phyloP scores from a whole-genome alignment of 2,797 vertebrate genomes.

The Cichlasoma orientale region DNA sequence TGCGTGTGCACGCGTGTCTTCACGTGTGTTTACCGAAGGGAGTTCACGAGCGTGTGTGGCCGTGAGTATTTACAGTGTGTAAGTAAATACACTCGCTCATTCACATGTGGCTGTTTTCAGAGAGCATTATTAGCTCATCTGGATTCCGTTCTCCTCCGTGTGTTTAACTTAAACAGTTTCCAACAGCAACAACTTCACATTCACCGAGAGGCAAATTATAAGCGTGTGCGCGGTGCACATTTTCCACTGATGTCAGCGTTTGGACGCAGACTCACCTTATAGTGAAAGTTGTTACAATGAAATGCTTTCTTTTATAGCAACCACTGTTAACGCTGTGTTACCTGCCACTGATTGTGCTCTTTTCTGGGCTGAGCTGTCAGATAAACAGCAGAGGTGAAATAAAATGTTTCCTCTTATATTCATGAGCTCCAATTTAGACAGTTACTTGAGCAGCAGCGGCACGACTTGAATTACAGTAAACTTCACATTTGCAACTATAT shows the following conservation, averaged over 20 bases:
- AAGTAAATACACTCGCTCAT: not conserved
- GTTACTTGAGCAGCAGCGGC: constrained; percentile 45
- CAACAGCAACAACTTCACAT: constrained; percentile 57
- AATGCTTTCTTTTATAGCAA: constrained; percentile 29
- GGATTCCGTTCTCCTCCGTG: constrained; percentile 30
- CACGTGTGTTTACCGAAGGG: not conserved
- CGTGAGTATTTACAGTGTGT: not conserved
- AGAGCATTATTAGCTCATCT: constrained; percentile 58
- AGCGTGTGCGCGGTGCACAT: constrained; percentile 35
- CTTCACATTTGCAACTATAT: constrained; percentile 31
- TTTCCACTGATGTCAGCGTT: constrained; percentile 75
- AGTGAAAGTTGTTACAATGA: constrained; percentile 43
- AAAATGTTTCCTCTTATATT: constrained; percentile 52
- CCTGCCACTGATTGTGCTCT: constrained; percentile 45
- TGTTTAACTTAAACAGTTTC: constrained; percentile 57
- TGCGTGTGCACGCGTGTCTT: not conserved
- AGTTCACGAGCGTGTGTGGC: constrained; percentile 9
- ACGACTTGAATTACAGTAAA: constrained; percentile 40
- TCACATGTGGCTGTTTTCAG: constrained; percentile 28
- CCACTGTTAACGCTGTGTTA: constrained; percentile 39
- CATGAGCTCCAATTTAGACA: constrained; percentile 51
- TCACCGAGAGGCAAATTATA: constrained; percentile 42
- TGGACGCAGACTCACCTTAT: constrained; percentile 50
- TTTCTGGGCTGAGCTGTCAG: constrained; percentile 54
- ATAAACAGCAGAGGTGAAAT: constrained; percentile 30